Evolutionary conservation across 2,113 vertebrate genomes (phyloP).

Genomic region (Nannospalax galili): DNA sequence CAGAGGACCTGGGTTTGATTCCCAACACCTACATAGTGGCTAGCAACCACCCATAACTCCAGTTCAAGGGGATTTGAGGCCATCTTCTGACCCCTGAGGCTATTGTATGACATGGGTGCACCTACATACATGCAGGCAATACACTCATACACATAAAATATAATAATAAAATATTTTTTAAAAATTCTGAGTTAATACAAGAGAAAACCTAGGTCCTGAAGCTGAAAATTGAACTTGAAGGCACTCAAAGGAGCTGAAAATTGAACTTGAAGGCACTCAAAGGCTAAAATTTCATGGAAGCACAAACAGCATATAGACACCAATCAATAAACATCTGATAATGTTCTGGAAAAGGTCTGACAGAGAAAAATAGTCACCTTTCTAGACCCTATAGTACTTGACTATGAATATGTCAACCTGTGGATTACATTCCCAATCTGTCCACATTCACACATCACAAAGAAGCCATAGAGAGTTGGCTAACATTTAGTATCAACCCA

Average conservation of each 20-base stretch:
- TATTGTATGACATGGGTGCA: too few relatives aligned
- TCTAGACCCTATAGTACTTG: neutral
- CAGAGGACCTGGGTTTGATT: too few relatives aligned
- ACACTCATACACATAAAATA: too few relatives aligned
- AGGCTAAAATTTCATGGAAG: constrained; percentile 10
- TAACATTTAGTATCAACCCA: constrained; percentile 26
- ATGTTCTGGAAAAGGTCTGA: neutral
- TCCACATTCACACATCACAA: neutral
- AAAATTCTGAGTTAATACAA: constrained; percentile 14
- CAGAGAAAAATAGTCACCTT: neutral
- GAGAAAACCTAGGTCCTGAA: neutral
- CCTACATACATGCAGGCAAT: too few relatives aligned
- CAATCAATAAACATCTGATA: constrained; percentile 47
- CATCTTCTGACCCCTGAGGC: too few relatives aligned
- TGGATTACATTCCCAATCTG: neutral
- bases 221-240: constrained; percentile 47
- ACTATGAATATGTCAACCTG: neutral
- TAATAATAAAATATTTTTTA: too few relatives aligned
- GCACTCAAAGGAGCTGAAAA: constrained; percentile 45
- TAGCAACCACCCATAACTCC: too few relatives aligned
- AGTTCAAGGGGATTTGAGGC: too few relatives aligned
- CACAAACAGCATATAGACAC: constrained; percentile 24
- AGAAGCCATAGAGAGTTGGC: neutral
- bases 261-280: constrained; percentile 37
- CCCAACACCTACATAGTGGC: too few relatives aligned